These are phyloP conservation scores for Mesodorylaimus sp. DNA, from an alignment of 2,888 invertebrate species.

Conservation along the genomic window DNA sequence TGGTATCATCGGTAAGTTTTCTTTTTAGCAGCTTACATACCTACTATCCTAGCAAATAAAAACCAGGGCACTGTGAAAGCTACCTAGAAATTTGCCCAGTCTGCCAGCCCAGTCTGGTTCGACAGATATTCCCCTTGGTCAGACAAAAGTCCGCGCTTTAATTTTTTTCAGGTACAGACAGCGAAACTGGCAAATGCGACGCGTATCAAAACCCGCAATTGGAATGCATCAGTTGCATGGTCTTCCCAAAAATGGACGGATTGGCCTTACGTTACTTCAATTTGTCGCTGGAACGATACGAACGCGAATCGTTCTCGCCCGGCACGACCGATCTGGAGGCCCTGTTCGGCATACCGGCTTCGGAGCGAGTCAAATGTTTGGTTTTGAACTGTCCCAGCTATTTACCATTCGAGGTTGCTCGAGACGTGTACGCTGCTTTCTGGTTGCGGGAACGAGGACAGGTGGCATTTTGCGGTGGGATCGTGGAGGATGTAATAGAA, in stretches of 20 bases:
- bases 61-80: neutral
- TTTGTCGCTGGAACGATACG: neutral
- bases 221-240: neutral
- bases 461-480: slow-evolving; percentile 3
- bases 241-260: neutral
- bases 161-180: neutral
- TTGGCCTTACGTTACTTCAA: neutral
- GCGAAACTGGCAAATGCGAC: neutral
- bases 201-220: slow-evolving; percentile 1
- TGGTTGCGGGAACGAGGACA: neutral
- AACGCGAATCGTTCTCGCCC: neutral
- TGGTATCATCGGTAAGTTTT: slow-evolving; percentile 7
- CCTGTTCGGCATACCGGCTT: neutral
- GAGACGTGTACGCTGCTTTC: neutral
- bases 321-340: neutral
- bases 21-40: neutral
- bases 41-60: neutral
- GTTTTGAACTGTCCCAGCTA: neutral
- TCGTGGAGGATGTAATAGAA: slow-evolving; percentile 4
- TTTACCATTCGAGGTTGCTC: neutral
- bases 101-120: no score
- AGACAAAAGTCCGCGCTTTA: no score
- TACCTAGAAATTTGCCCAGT: neutral
- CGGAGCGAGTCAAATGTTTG: neutral
- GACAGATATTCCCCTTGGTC: no score